Evolutionary conservation across 1,140 invertebrate species (phyloP), one percentile per base, ranked within the genome.

Genomic region (Tetramorium simillimum): DNA sequence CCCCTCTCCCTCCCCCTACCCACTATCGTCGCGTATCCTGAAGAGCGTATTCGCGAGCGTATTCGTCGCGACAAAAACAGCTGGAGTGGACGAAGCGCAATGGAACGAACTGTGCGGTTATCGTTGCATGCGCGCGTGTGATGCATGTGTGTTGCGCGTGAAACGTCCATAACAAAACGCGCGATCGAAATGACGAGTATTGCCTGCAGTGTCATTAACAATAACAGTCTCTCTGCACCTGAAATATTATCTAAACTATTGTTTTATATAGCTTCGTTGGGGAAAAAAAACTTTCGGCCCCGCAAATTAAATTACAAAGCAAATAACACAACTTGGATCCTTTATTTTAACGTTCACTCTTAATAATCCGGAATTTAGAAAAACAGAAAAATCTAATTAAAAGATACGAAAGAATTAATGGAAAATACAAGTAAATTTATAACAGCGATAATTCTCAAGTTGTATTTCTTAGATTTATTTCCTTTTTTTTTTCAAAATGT

Each of bases 31-130:
- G 21, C 49, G 51, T 53, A 51, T 6, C 63, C 63, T 28, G 58
- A 85, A 78, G 33, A 53, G 76, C 33, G 3, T 40, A 43, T 82
- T 33, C 70, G 43, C 51, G 51, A 14, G 63, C 21, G 16, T 53
- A 67, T 85, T 78, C 37, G 14, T 10, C 51, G 14, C 18, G 65
- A 16, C 33, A 62, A 58, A 89, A 89, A 69, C 46, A 85, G 78
- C 46, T 60, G 12, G 28, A 51, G 9, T 67, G 62, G 21, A 86
- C 21, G 73, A 62, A n/a, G 12, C 58, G 43, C 73, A 65, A 86
- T 75, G 67, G 49, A 75, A 89, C 62, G 51, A 24, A 56, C 24
- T 56, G 37, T 28, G 43, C 24, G 40, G 65, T 73, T 75, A 75
- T 60, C 12, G 21, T 56, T 16, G 14, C 40, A n/a, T 12, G 51